Conservation (phyloP, 2,113 vertebrate species). For the Brachirus orientalis region DNA sequence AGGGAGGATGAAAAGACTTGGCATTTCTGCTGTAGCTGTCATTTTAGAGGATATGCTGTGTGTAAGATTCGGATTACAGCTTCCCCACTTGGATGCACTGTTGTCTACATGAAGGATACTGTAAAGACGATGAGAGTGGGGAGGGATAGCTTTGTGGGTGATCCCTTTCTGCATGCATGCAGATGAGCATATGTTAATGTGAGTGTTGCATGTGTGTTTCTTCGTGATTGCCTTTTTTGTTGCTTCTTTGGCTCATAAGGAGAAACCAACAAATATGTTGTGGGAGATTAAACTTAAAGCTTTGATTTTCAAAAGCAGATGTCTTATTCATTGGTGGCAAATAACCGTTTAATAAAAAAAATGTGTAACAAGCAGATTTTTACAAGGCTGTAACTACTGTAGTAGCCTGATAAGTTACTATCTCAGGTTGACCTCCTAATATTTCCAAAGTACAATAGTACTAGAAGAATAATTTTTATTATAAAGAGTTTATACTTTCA, state of each 20-base stretch:
- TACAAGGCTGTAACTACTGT: no score
- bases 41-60: slow-evolving; percentile 18
- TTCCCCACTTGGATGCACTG: slow-evolving; percentile 6
- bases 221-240: slow-evolving; percentile 53
- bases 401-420: no score
- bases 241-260: slow-evolving; percentile 78
- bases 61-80: slow-evolving; percentile 20
- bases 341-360: no score
- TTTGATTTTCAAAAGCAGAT: no score
- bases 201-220: slow-evolving; percentile 14
- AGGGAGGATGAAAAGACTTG: slow-evolving; percentile 1
- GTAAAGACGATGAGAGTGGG: slow-evolving; percentile 15
- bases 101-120: slow-evolving; percentile 27
- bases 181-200: slow-evolving; percentile 36
- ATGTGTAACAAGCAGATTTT: no score
- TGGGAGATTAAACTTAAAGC: no score
- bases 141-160: not conserved
- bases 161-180: slow-evolving; percentile 29
- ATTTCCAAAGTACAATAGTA: no score
- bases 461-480: no score
- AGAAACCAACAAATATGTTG: no score
- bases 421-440: no score
- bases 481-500: no score
- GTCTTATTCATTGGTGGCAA: no score
- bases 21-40: slow-evolving; percentile 4